Percentiles rank a stretch among this genome's conserved stretches.
These are phyloP conservation scores for Nomada hirtipes DNA, from an alignment of 2,888 invertebrate species.

Conservation along the genomic window DNA sequence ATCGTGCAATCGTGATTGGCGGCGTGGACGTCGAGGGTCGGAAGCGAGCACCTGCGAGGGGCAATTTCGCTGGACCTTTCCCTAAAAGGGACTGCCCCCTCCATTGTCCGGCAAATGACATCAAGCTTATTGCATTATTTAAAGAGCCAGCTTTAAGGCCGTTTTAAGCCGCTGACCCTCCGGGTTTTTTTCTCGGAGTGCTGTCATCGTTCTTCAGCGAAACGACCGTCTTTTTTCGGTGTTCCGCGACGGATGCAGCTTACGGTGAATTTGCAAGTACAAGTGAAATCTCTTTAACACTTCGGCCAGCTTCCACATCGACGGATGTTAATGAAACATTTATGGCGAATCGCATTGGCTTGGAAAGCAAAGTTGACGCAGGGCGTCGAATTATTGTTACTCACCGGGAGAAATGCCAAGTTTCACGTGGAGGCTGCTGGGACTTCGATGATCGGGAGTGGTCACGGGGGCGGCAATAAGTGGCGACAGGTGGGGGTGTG, in stretches of 20 bases:
- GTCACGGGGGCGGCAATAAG: constrained; percentile 79
- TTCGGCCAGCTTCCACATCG: not conserved
- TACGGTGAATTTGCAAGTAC: constrained; percentile 15
- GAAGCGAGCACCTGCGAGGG: constrained; percentile 66
- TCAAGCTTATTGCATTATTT: constrained; percentile 84
- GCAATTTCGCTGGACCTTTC: constrained; percentile 73
- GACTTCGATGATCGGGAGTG: constrained; percentile 80
- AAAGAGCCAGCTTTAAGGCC: constrained; percentile 79
- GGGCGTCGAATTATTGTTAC: constrained; percentile 30
- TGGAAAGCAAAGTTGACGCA: too few relatives aligned
- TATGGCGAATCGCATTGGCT: not conserved
- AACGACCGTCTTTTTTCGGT: constrained; percentile 10
- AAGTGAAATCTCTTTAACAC: not conserved
- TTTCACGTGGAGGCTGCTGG: constrained; percentile 79
- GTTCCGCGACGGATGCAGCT: not conserved
- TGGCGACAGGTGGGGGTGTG: constrained; percentile 82
- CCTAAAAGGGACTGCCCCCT: constrained; percentile 64
- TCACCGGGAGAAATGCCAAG: constrained; percentile 82
- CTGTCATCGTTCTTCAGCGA: constrained; percentile 40
- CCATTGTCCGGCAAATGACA: constrained; percentile 83
- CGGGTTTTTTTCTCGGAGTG: constrained; percentile 58
- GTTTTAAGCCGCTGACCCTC: constrained; percentile 71
- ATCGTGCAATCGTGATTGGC: constrained; percentile 62
- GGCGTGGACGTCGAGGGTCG: constrained; percentile 54
- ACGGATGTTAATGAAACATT: not conserved